Evolutionary conservation across 2,113 vertebrate genomes (phyloP).

Genomic region (Morone chrysops): DNA sequence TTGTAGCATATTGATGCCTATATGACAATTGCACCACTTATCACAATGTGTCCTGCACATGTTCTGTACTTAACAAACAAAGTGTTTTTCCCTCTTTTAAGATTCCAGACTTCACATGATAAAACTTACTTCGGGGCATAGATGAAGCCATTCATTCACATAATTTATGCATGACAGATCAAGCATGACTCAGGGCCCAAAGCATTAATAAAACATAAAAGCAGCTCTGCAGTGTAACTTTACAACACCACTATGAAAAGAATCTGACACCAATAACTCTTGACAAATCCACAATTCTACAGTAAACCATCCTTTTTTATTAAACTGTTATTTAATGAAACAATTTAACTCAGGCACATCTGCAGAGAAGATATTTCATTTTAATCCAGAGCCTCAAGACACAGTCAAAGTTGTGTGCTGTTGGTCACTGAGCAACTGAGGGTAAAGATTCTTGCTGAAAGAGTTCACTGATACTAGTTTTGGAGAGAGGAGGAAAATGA

Average conservation of each 20-base stretch:
- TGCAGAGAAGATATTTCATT: not conserved
- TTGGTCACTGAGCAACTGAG: not conserved
- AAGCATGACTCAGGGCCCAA: constrained; percentile 49
- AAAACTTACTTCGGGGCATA: constrained; percentile 29
- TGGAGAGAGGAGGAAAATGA: not conserved
- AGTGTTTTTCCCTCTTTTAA: not conserved
- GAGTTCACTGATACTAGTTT: constrained; percentile 7
- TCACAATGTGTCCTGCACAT: not conserved
- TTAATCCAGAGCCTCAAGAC: not conserved
- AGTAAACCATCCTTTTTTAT: not conserved
- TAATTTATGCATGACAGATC: constrained; percentile 50
- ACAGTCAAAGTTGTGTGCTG: not conserved
- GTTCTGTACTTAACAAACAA: not conserved
- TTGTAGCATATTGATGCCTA: not conserved
- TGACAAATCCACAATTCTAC: not conserved
- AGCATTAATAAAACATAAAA: constrained; percentile 52
- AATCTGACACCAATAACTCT: constrained; percentile 30
- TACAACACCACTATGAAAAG: constrained; percentile 14
- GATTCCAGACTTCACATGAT: constrained; percentile 39
- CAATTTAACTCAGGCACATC: not conserved
- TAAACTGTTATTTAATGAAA: not conserved
- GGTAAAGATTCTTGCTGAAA: not conserved
- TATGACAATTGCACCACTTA: not conserved
- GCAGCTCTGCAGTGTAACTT: constrained; percentile 1
- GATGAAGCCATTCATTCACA: constrained; percentile 41